Base-by-base conservation (phyloP, 2,113 vertebrate species). In the Helogale parvula region DNA sequence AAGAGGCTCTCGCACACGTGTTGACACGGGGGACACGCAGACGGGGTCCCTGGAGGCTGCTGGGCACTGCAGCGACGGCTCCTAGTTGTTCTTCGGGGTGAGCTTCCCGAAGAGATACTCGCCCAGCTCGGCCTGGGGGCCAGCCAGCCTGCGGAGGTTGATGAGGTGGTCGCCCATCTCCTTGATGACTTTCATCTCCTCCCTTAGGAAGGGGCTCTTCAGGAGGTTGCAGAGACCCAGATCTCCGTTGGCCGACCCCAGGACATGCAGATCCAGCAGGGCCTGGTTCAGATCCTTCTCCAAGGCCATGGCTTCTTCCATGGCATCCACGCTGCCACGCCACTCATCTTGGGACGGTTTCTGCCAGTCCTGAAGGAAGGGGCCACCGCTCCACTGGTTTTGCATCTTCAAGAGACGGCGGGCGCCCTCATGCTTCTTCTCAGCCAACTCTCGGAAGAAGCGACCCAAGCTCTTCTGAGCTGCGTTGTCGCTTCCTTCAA, bases 401-500 rank as follows among this genome's bases (percentile, higher is more conserved):
- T 98, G 98, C 85, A 98, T 98, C 89, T 98, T 95, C 87, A 99
- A 89, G 60, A 99, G 97, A 85, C 98, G 98, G 12, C 98, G 96
- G 0, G 98, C 98, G 0, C 98, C 98, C 85, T 99, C 98, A 0
- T 83, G 82, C 96, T 99, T 99, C 94, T 99, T 98, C 0, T 99
- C 95, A 10, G 98, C 98, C 96, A 98, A 98, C 93, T 99, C 97
- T 66, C 94, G 98, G 98, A 99, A 99, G 98, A 99, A 99, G 23
- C 97, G 98, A 5, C 98, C 52, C 54, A 99, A 98, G 13, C 98
- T 98, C 15, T 93, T 38, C 9, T 99, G 97, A 9, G 99, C 98
- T 65, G 98, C 98, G 35, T 98, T 98, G 14, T 99, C 98, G 15
- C 98, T 97, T 96, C 98, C 97, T 96, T 96, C 88, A 92, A 99